Evolutionary conservation across 1,140 invertebrate genomes (phyloP).

Genomic region (Venturia canescens): DNA sequence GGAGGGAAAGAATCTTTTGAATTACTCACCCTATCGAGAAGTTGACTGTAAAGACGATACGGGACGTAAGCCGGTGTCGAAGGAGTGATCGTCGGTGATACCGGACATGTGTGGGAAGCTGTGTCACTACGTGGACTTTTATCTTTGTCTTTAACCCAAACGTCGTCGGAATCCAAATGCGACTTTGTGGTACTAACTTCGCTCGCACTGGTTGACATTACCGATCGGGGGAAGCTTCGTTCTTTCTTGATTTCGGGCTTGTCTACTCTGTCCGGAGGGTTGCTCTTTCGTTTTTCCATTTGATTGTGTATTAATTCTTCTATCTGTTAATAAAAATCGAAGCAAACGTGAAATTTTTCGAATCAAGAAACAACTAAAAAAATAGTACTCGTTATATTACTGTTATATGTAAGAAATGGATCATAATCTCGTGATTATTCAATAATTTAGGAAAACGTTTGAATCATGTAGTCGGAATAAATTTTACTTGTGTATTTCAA

Average conservation of each 20-base stretch:
- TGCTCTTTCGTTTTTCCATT: constrained; percentile 69
- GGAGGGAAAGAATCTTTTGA: not conserved
- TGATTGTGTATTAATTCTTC: constrained; percentile 74
- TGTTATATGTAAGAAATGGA: no score
- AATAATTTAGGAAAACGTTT: no score
- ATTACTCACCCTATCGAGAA: constrained; percentile 70
- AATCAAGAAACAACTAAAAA: not conserved
- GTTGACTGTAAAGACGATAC: constrained; percentile 71
- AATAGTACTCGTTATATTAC: not conserved
- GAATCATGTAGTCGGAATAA: no score
- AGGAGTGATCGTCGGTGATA: constrained; percentile 54
- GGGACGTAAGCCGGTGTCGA: constrained; percentile 69
- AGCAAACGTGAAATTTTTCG: not conserved
- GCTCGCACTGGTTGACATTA: constrained; percentile 48
- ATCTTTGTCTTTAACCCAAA: constrained; percentile 64
- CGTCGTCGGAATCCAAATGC: constrained; percentile 63
- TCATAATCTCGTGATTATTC: no score
- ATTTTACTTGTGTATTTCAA: no score
- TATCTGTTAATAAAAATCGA: constrained; percentile 57
- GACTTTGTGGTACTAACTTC: constrained; percentile 57
- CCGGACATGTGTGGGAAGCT: constrained; percentile 51
- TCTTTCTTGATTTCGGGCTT: constrained; percentile 69
- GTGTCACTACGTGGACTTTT: constrained; percentile 49
- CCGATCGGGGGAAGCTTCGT: constrained; percentile 58
- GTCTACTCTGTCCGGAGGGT: constrained; percentile 63